Evolutionary conservation across 92 coral and sea anemone species (phyloP).

Genomic region (Isaurus tuberculatus): DNA sequence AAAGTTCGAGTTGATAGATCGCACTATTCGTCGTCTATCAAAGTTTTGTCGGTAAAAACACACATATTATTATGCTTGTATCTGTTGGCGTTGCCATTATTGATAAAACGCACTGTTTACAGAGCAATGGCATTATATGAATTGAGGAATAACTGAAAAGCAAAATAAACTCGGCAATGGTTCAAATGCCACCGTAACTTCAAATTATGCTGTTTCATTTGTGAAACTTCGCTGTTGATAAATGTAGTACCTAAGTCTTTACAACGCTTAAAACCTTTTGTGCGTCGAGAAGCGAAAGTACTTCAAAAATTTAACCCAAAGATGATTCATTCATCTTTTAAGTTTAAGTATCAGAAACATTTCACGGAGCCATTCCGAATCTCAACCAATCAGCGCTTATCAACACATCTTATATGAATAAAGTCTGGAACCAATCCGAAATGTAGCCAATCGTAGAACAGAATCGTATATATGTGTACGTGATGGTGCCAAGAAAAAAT

Average conservation of each 20-base stretch:
- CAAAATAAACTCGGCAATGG: no score
- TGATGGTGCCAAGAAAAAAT: not conserved
- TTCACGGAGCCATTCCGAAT: not conserved
- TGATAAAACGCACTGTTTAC: no score
- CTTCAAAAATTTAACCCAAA: not conserved
- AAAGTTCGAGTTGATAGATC: no score
- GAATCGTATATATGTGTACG: not conserved
- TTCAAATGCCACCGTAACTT: no score
- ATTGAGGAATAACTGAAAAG: no score
- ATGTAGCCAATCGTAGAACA: not conserved
- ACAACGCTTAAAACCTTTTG: not conserved
- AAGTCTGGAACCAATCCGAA: not conserved
- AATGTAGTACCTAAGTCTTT: not conserved
- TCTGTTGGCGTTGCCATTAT: no score
- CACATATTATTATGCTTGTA: no score
- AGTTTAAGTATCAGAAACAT: not conserved
- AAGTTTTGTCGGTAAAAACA: no score
- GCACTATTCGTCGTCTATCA: no score
- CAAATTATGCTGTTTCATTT: no score
- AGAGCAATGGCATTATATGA: no score
- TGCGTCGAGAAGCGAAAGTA: not conserved
- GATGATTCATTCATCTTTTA: no score
- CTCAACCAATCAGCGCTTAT: not conserved
- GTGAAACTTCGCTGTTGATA: not conserved
- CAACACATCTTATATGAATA: not conserved